Evolutionary conservation across 2,888 invertebrate species (phyloP), one percentile per base, ranked within the genome.

Genomic region (Sarcophaga subvicina): DNA sequence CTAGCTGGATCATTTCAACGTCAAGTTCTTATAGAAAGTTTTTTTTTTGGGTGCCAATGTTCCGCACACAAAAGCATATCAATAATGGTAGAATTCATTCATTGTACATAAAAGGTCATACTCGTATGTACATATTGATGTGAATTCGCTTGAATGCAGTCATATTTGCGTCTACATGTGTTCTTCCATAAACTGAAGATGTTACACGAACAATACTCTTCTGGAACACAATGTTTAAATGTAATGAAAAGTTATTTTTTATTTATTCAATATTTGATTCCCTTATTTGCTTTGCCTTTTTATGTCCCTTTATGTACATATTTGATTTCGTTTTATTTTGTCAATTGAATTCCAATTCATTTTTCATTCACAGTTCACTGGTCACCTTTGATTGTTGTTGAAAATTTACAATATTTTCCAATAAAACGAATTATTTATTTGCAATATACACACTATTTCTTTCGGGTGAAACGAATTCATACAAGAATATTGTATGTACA

Each of bases 331-430:
- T 89, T 89, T 90, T 91, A 90, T 91, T 91, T 90, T 91, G 91
- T 92, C 92, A 92, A 90, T 91, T 91, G 91, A 90, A 89, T 90
- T 91, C 90, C 91, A 92, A 92, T 92, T 91, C 92, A 92, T 93
- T 92, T 92, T 91, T 93, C 91, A 92, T 92, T 92, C 90, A 91
- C 91, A 91, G 91, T 90, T 91, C 91, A 91, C 88, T 91, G 91
- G 88, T 85, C 89, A 89, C 89, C 89, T 89, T 89, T 89, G 37
- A 10, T 37, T 37, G 37, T 37, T 37, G 87, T 84, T 83, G 63
- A 76, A 86, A 88, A 88, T 88, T 88, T 89, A 88, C 83, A 86
- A 87, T 81, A 84, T 85, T 83, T 87, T 87, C 88, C 88, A 90
- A 90, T 90, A 90, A 90, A 90, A 89, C 54, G 54, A 54, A 54